Conservation (phyloP, 1,140 invertebrate genomes). For the Gonatopus flavifemur region DNA sequence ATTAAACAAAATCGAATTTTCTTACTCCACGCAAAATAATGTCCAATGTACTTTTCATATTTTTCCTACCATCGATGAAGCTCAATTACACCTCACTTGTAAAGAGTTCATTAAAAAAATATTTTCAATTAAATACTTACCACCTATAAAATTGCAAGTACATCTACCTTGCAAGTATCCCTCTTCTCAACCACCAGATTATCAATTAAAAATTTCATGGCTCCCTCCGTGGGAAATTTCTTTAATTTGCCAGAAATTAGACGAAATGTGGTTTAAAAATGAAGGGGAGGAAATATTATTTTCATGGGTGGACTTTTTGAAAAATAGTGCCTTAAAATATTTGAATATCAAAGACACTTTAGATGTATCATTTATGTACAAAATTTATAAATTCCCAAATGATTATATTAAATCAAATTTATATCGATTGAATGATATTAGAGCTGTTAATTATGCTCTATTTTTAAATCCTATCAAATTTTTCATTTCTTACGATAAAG, state of each 20-base stretch:
- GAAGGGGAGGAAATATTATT: slow-evolving; percentile 57
- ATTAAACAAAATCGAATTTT: slow-evolving; percentile 22
- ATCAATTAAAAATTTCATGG: slow-evolving; percentile 18
- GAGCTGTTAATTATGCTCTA: slow-evolving; percentile 18
- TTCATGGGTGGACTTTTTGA: slow-evolving; percentile 60
- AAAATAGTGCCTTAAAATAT: slow-evolving; percentile 53
- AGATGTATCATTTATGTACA: slow-evolving; percentile 25
- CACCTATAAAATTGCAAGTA: slow-evolving; percentile 19
- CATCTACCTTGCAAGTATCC: slow-evolving; percentile 25
- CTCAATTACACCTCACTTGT: background rate
- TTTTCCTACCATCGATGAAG: background rate
- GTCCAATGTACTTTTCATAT: slow-evolving; percentile 15
- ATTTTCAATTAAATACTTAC: slow-evolving; percentile 18
- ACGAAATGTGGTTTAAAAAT: slow-evolving; percentile 60
- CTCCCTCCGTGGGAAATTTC: slow-evolving; percentile 29
- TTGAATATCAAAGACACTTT: slow-evolving; percentile 18
- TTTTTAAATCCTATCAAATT: slow-evolving; percentile 15
- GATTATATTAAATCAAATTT: slow-evolving; percentile 7
- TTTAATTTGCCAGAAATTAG: slow-evolving; percentile 28
- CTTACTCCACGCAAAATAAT: background rate
- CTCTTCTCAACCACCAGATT: slow-evolving; percentile 17
- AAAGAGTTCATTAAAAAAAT: slow-evolving; percentile 1
- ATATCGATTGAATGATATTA: slow-evolving; percentile 8
- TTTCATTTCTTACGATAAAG: slow-evolving; percentile 14
- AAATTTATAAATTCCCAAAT: background rate